Base-by-base conservation (phyloP, 2,888 invertebrate genomes). In the Prosapia bicincta region DNA sequence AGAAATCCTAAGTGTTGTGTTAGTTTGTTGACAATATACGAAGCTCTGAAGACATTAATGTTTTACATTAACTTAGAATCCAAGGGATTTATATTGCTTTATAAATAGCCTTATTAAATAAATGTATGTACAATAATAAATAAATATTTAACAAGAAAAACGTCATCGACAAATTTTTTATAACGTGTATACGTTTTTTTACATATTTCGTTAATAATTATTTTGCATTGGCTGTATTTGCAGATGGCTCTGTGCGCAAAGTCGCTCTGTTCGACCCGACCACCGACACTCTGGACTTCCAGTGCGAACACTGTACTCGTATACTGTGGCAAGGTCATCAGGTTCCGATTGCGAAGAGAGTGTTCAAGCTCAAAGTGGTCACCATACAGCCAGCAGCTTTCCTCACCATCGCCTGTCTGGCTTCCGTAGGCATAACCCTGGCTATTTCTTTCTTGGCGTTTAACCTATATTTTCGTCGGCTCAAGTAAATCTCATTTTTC, bases 381-480 rank as follows among this genome's bases (percentile, higher is more conserved):
- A 92, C 92, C 0, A 92, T 97, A 76, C 92, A 93, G 82, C 90
- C 91, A 24, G 88, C 90, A 0, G 93, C 94, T 0, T 92, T 95
- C 84, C 86, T 93, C 73, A 90, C 90, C 0, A 91, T 94, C 3
- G 90, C 92, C 0, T 88, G 90, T 3, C 85, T 95, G 26, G 92
- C 95, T 1, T 88, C 90, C 32, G 86, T 93, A 71, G 95, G 95
- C 1, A 93, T 95, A 43, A 88, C 90, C 0, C 84, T 93, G 72
- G 92, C 95, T 0, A 84, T 93, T 25, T 89, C 90, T 5, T 95
- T 95, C 83, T 86, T 96, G 78, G 90, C 90, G 73, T 94, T 95
- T 84, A 96, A 95, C 85, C 86, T 95, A 80, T 93, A 93, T 85
- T 94, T 93, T 83, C 90, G 94, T 79, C 91, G 91, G 83, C 88